Base-by-base conservation (phyloP, 2,888 invertebrate species). In the Lepidochitona cinerea region DNA sequence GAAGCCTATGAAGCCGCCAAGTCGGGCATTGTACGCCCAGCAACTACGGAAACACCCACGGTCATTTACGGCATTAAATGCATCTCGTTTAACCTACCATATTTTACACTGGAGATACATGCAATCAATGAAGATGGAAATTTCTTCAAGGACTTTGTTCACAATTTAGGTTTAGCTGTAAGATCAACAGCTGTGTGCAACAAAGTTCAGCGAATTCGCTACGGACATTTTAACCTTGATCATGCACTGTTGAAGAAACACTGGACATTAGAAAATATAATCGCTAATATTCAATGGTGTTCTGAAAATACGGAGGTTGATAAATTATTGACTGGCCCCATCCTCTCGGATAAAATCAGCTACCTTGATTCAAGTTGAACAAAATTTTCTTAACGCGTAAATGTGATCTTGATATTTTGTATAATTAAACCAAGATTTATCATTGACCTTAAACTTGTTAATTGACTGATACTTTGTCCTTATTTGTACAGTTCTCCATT, bases 31-130 rank as follows among this genome's bases (percentile, higher is more conserved):
- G 93, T 98, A 3, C 92, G 97, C 73, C 97, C 98, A 0, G 91
- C 92, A 0, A 93, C 92, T 49, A 70, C 72, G 7, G 72, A 81
- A 7, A 94, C 94, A 74, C 91, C 94, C 33, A 95, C 97, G 0
- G 91, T 98, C 37, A 86, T 98, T 33, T 98, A 98, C 90, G 94
- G 95, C 35, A 93, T 98, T 36, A 96, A 95, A 89, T 95, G 97
- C 90, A 93, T 96, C 1, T 92, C 95, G 77, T 97, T 96, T 89
- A 91, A 94, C 33, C 92, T 94, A 18, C 98, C 98, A 0, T 92
- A 95, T 81, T 97, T 98, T 87, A 95, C 94, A 18, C 90, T 99
- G 87, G 97, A 98, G 92, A 92, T 98, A 36, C 95, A 96, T 88
- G 93, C 95, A 49, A 93, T 96, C 33, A 97, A 97, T 91, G 98